These are phyloP conservation scores for Spea bombifrons DNA, from an alignment of 2,113 vertebrate species.

Conservation along the genomic window DNA sequence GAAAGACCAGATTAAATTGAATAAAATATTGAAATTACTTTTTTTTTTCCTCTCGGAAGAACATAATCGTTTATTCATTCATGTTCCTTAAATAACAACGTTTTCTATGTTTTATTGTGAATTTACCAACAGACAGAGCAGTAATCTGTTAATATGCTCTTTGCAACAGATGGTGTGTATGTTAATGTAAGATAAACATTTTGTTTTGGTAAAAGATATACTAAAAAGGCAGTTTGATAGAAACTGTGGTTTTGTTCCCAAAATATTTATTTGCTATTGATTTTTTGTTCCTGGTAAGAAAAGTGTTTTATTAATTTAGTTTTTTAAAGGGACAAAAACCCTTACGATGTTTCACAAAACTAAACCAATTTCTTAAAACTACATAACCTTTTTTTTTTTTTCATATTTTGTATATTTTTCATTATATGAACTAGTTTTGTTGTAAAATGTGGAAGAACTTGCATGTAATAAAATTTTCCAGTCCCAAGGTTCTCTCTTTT, in stretches of 20 bases:
- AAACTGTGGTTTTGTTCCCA: not conserved
- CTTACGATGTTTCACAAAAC: too few species aligned
- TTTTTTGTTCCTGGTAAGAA: too few species aligned
- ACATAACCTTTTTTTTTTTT: too few species aligned
- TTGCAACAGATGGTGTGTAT: slow-evolving; percentile 31
- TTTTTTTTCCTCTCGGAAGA: not conserved
- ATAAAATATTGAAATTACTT: slow-evolving; percentile 4
- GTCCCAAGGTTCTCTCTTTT: too few species aligned
- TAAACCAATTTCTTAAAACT: too few species aligned
- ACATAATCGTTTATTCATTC: not conserved
- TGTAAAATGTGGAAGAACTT: too few species aligned
- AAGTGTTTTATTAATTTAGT: too few species aligned
- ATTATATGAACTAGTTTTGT: too few species aligned
- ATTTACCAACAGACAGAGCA: slow-evolving; percentile 16
- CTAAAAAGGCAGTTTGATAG: not conserved
- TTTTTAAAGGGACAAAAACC: too few species aligned
- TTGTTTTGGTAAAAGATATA: slow-evolving; percentile 28
- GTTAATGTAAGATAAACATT: slow-evolving; percentile 32
- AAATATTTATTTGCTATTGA: not conserved
- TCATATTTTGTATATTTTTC: too few species aligned
- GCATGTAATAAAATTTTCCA: too few species aligned
- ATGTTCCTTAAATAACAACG: slow-evolving; percentile 8
- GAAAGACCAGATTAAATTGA: not conserved
- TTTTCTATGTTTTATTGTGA: slow-evolving; percentile 13
- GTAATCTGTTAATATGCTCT: slow-evolving; percentile 22